Percentiles rank a stretch among this genome's conserved stretches.
Conservation (phyloP, 2,888 invertebrate genomes). For the Acronicta leporina region DNA sequence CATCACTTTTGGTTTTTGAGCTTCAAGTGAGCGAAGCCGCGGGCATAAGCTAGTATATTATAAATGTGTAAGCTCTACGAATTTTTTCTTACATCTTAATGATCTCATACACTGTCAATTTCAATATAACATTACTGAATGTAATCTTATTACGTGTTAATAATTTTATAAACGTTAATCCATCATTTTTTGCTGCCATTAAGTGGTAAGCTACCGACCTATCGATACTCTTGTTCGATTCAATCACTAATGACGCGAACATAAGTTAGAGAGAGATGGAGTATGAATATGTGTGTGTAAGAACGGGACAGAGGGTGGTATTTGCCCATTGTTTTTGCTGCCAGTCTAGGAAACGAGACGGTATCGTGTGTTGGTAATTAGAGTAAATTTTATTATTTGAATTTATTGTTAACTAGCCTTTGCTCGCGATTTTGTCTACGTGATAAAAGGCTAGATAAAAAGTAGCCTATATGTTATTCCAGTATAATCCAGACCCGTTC, state of each 20-base stretch:
- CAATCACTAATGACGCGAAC: constrained; percentile 41
- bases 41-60: too few relatives aligned
- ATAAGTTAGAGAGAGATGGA: constrained; percentile 18
- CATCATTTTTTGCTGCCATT: constrained; percentile 46
- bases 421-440: too few relatives aligned
- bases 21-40: too few relatives aligned
- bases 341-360: constrained; percentile 36
- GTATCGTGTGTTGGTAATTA: constrained; percentile 39
- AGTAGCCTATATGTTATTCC: too few relatives aligned
- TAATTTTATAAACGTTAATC: constrained; percentile 25
- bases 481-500: too few relatives aligned
- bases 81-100: constrained; percentile 7
- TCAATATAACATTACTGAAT: constrained; percentile 7
- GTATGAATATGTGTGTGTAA: neutral
- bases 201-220: constrained; percentile 51
- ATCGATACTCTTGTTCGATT: constrained; percentile 51
- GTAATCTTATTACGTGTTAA: constrained; percentile 15
- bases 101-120: constrained; percentile 25
- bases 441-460: too few relatives aligned
- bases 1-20: too few relatives aligned
- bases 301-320: constrained; percentile 18
- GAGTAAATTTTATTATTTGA: constrained; percentile 21
- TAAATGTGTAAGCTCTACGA: too few relatives aligned
- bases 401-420: constrained; percentile 6
- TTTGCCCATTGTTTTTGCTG: constrained; percentile 43